A percentile compares a stretch with the other conserved stretches of the same genome.
Evolutionary conservation across 2,113 vertebrate species (phyloP).

Genomic region (Podiceps cristatus): DNA sequence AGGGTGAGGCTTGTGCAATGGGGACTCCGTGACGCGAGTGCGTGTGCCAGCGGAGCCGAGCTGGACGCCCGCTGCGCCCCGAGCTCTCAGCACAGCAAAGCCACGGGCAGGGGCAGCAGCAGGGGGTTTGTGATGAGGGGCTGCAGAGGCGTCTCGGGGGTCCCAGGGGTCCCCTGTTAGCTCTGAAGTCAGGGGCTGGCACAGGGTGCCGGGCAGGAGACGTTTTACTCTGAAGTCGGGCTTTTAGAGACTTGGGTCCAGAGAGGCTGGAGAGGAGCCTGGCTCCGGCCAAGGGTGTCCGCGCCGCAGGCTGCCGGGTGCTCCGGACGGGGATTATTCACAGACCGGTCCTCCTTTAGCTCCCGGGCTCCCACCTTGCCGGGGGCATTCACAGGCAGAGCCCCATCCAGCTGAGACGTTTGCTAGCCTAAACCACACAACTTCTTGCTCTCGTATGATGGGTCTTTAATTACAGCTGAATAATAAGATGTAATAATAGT

Average conservation of each 20-base stretch:
- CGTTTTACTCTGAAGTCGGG: neutral
- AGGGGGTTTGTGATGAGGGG: neutral
- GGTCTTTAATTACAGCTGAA: neutral
- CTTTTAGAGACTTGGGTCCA: neutral
- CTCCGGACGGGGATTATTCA: rapidly evolving
- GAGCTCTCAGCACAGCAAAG: rapidly evolving
- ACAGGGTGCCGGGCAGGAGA: neutral
- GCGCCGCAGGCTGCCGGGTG: neutral
- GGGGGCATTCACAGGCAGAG: rapidly evolving
- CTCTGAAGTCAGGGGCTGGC: neutral
- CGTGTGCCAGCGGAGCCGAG: rapidly evolving
- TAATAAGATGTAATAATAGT: neutral
- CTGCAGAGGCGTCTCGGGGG: neutral
- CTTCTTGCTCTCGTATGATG: neutral
- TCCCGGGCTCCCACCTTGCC: neutral
- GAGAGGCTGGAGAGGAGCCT: neutral
- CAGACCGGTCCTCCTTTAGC: neutral
- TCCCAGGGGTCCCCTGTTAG: neutral
- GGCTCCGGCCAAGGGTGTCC: rapidly evolving
- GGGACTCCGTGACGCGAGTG: rapidly evolving
- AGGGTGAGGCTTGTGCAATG: neutral
- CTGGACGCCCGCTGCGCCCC: rapidly evolving
- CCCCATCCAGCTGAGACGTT: rapidly evolving
- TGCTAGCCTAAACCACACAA: neutral
- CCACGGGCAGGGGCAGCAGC: neutral